Evolutionary conservation across 2,888 invertebrate species (phyloP), one percentile per base, ranked within the genome.

Genomic region (Epinotia ramella): DNA sequence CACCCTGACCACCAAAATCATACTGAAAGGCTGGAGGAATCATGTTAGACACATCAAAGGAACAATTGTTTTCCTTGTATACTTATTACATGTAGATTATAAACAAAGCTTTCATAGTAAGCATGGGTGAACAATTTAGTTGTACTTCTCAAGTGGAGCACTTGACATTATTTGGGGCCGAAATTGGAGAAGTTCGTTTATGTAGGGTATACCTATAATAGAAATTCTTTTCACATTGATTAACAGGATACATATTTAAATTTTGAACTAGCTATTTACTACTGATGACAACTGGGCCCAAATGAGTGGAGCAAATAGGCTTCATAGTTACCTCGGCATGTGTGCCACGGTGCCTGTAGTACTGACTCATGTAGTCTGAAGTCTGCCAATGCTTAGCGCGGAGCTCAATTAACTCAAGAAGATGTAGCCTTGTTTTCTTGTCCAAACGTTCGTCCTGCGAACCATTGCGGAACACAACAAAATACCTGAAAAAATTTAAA

Each of bases 301-400:
- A 49, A 49, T 49, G 5, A 13, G 16, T 49, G 16, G 6, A 53
- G n/a, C n/a, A n/a, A 53, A 0, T 53, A 53, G 16, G 53, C 7
- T n/a, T n/a, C 5, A 49, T 49, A 53, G 7, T 53, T 89, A 94
- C 94, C 93, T 94, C 96, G 86, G 95, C 95, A 86, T 95, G 96
- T 82, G 96, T 95, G 88, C 95, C 95, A 88, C 96, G 96, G 83
- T 96, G 95, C 88, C 96, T 96, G 88, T 98, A 98, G 91, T 98
- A 98, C 85, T 96, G 96, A 91, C 96, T 97, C 95, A 97, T 96
- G 83, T 97, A 96, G 89, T 97, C 97, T 81, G 96, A 96, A 78
- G 97, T 96, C 87, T 97, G 96, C 99, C 99, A 99, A 87, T 97
- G 96, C 92, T 97, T 97, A 79, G 98, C 98, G 88, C 99, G 96